Conservation (phyloP, 2,888 invertebrate genomes). For the Sarcophaga carnaria region DNA sequence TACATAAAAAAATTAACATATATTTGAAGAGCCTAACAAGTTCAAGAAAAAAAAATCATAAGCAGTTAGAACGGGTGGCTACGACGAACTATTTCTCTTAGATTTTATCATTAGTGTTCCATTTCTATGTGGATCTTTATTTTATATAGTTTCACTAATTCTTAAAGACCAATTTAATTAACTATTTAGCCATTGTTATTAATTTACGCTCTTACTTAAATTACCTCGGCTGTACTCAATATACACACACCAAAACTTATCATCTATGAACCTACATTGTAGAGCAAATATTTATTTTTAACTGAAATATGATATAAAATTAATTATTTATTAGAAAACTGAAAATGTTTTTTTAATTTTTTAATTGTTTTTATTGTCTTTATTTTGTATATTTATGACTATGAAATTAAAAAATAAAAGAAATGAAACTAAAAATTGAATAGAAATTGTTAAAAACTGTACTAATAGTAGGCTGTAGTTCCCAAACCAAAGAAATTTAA, state of each 20-base stretch:
- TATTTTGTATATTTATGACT: neutral
- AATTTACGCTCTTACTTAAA: neutral
- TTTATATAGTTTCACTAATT: too few relatives aligned
- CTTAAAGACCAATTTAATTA: too few relatives aligned
- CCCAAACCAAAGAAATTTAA: conserved; percentile 66
- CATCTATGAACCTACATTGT: conserved; percentile 29
- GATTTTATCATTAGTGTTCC: too few relatives aligned
- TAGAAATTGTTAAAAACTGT: conserved; percentile 55
- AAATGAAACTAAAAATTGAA: conserved; percentile 19
- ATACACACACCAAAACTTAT: conserved; percentile 15
- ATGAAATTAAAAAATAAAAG: neutral
- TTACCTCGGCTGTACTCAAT: neutral
- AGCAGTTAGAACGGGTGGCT: too few relatives aligned
- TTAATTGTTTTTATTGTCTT: neutral
- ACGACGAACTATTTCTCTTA: too few relatives aligned
- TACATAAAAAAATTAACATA: too few relatives aligned
- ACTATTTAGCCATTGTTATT: too few relatives aligned
- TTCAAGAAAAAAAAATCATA: too few relatives aligned
- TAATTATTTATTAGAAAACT: conserved; percentile 10
- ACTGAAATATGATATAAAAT: neutral
- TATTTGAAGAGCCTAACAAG: too few relatives aligned
- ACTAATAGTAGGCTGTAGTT: conserved; percentile 69
- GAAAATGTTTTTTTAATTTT: conserved; percentile 6
- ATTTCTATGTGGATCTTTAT: too few relatives aligned
- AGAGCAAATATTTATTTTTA: neutral